Evolutionary conservation across 1,140 invertebrate species (phyloP).

Genomic region (Paralvinella palmiformis): DNA sequence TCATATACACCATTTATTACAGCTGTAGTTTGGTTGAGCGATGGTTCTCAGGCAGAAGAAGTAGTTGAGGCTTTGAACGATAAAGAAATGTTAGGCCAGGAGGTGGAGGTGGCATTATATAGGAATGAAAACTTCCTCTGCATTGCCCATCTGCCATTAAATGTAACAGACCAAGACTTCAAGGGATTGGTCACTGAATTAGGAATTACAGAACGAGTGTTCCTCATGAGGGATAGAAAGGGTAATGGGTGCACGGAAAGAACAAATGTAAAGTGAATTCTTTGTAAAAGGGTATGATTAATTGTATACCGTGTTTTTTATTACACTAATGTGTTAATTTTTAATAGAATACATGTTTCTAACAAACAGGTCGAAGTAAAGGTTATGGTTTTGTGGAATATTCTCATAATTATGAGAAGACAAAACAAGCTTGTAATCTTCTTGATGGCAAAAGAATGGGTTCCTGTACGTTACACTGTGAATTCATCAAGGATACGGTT

Average conservation of each 20-base stretch:
- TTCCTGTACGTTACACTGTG: constrained; percentile 52
- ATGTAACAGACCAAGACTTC: constrained; percentile 53
- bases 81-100: constrained; percentile 31
- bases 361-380: constrained; percentile 51
- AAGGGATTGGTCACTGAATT: constrained; percentile 48
- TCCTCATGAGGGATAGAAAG: too few species aligned
- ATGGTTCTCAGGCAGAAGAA: constrained; percentile 30
- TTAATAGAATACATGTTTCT: not conserved
- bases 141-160: constrained; percentile 53
- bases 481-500: constrained; percentile 43
- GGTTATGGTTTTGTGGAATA: constrained; percentile 61
- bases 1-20: too few species aligned
- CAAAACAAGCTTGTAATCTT: constrained; percentile 49
- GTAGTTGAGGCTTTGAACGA: constrained; percentile 26
- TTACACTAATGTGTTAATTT: not conserved
- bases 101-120: constrained; percentile 45
- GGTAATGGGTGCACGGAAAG: too few species aligned
- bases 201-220: constrained; percentile 53
- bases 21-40: constrained; percentile 31
- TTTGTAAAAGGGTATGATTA: too few species aligned
- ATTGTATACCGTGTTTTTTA: too few species aligned
- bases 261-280: too few species aligned
- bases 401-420: constrained; percentile 42
- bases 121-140: constrained; percentile 56
- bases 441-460: constrained; percentile 52